Evolutionary conservation across 2,797 vertebrate genomes (phyloP).

Genomic region (Merluccius polli): DNA sequence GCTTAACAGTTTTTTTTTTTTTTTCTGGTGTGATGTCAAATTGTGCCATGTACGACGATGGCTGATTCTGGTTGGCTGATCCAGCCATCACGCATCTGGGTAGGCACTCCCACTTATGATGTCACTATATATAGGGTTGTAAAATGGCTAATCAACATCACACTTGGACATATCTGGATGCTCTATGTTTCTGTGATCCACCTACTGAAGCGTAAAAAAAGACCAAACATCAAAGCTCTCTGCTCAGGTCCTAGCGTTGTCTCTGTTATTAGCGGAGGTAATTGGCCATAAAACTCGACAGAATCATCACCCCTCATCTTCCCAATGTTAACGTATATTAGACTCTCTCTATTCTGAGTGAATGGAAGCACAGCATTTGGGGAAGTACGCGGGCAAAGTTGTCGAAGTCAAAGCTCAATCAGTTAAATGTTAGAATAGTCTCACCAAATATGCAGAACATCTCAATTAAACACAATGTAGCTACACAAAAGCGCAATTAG

Average conservation of each 20-base stretch:
- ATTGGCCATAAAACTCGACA: not conserved
- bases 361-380: not conserved
- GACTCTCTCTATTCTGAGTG: not conserved
- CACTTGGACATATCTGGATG: not conserved
- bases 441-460: not conserved
- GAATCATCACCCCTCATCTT: not conserved
- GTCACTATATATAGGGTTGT: not conserved
- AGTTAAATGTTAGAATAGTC: not conserved
- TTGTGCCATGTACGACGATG: too few species aligned
- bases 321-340: not conserved
- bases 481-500: conserved; percentile 1
- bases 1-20: too few species aligned
- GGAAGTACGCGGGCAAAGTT: not conserved
- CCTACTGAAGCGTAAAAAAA: not conserved
- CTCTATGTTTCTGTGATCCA: not conserved
- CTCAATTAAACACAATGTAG: not conserved
- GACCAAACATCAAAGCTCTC: too few species aligned
- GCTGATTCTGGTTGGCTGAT: too few species aligned
- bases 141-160: not conserved
- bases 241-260: not conserved
- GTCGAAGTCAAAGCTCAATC: not conserved
- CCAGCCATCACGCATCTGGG: not conserved
- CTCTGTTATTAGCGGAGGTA: not conserved
- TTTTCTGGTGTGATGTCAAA: too few species aligned
- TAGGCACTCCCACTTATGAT: not conserved